Conservation (phyloP, 2,888 invertebrate species). For the Scaptomyza polygonia region DNA sequence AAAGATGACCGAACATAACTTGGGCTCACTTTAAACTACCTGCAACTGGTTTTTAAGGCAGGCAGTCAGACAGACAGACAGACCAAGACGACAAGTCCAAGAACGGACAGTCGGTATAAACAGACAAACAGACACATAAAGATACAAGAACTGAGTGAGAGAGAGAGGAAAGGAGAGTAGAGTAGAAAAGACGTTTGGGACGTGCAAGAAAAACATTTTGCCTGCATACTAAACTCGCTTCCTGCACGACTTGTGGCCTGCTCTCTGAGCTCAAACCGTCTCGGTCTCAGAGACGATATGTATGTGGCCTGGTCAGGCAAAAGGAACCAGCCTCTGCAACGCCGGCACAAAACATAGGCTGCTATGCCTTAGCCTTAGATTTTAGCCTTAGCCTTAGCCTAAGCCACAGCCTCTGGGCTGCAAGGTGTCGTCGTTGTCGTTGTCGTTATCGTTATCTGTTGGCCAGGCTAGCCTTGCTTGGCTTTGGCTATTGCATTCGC, state of each 20-base stretch:
- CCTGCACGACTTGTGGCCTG: constrained; percentile 72
- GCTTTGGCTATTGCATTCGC: constrained; percentile 14
- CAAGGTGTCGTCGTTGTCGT: constrained; percentile 69
- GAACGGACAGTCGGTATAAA: constrained; percentile 42
- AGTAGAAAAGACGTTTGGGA: constrained; percentile 21
- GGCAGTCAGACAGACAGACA: constrained; percentile 27
- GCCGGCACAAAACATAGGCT: neutral
- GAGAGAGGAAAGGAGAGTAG: constrained; percentile 1
- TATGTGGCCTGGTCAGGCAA: constrained; percentile 23
- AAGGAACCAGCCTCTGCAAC: neutral
- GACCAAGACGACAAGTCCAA: constrained; percentile 62
- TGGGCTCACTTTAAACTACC: constrained; percentile 80
- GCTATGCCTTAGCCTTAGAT: constrained; percentile 16
- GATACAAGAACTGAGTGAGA: neutral
- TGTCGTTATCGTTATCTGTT: constrained; percentile 43
- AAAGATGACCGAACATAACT: constrained; percentile 69
- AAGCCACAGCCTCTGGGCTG: constrained; percentile 44
- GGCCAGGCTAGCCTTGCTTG: constrained; percentile 27
- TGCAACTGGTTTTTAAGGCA: constrained; percentile 81
- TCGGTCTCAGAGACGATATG: constrained; percentile 16
- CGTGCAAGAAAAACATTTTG: constrained; percentile 65
- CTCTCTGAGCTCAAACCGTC: constrained; percentile 17
- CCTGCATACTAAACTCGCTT: constrained; percentile 73
- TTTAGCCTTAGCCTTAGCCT: constrained; percentile 42
- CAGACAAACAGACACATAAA: constrained; percentile 19